Evolutionary conservation across 2,797 vertebrate species (phyloP).

Genomic region (Peromyscus attwateri): DNA sequence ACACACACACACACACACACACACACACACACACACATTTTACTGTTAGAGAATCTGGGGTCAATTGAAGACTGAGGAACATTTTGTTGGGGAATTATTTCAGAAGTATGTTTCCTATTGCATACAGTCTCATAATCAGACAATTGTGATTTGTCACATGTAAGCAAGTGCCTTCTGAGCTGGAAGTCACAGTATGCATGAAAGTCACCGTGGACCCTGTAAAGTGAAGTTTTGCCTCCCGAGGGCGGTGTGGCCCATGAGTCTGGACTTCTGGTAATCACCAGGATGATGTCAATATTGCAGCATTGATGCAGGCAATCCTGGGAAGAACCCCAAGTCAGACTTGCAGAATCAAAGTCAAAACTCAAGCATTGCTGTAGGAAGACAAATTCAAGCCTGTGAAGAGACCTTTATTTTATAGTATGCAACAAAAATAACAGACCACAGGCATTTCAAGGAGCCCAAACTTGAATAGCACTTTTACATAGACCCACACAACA

Average conservation of each 20-base stretch:
- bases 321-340: neutral
- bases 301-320: neutral
- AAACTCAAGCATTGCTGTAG: neutral
- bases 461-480: neutral
- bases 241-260: neutral
- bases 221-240: neutral
- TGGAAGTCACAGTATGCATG: neutral
- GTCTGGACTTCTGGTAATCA: neutral
- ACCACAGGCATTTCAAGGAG: neutral
- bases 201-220: neutral
- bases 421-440: neutral
- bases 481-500: neutral
- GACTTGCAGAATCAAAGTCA: neutral
- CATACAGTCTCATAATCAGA: neutral
- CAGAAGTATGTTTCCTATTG: neutral
- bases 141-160: neutral
- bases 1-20: neutral
- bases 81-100: conserved; percentile 22
- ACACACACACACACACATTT: neutral
- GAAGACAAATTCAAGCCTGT: neutral
- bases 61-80: conserved; percentile 12
- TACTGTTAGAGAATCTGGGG: neutral
- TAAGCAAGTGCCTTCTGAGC: neutral
- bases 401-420: neutral
- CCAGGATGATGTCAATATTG: neutral